These are phyloP conservation scores for Drosophila azteca DNA, from an alignment of 1,140 invertebrate genomes.

Conservation along the genomic window DNA sequence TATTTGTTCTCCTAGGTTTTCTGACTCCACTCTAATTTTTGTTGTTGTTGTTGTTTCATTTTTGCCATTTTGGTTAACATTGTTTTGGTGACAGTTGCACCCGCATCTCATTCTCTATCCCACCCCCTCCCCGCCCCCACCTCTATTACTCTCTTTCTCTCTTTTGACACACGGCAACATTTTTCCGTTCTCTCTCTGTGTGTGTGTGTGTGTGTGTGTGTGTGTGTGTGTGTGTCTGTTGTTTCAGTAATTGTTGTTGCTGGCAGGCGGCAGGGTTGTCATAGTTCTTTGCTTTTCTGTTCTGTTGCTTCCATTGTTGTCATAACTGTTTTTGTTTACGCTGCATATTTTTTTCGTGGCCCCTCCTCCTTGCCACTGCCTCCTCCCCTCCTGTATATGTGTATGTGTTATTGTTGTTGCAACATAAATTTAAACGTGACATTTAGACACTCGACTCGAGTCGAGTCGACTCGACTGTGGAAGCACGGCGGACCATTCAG, in stretches of 20 bases:
- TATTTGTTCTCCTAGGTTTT: conserved; percentile 28
- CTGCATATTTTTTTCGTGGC: conserved; percentile 41
- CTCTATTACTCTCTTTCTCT: background rate
- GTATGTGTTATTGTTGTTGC: conserved; percentile 42
- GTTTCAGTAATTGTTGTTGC: conserved; percentile 51
- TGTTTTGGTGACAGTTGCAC: conserved; percentile 66
- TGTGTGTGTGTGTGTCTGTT: no score
- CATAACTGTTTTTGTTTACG: conserved; percentile 71
- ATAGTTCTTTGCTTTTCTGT: conserved; percentile 62
- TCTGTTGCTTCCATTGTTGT: conserved; percentile 72
- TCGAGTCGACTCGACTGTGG: background rate
- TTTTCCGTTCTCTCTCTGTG: conserved; percentile 45
- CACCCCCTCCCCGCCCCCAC: background rate
- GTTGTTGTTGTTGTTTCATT: conserved; percentile 18
- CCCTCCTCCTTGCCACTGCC: no score
- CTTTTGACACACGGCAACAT: conserved; percentile 47
- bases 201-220: no score
- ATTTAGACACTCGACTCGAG: conserved; percentile 60
- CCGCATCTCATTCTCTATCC: conserved; percentile 41
- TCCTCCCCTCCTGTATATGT: background rate
- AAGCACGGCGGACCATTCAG: conserved; percentile 2
- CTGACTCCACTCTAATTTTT: conserved; percentile 23
- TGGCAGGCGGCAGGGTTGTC: conserved; percentile 44
- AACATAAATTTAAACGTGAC: conserved; percentile 71
- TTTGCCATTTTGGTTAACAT: conserved; percentile 62